Percentiles rank a stretch among this genome's conserved stretches.
phyloP scores from a whole-genome alignment of 2,113 vertebrate genomes.

The Lepidothrix coronata region DNA sequence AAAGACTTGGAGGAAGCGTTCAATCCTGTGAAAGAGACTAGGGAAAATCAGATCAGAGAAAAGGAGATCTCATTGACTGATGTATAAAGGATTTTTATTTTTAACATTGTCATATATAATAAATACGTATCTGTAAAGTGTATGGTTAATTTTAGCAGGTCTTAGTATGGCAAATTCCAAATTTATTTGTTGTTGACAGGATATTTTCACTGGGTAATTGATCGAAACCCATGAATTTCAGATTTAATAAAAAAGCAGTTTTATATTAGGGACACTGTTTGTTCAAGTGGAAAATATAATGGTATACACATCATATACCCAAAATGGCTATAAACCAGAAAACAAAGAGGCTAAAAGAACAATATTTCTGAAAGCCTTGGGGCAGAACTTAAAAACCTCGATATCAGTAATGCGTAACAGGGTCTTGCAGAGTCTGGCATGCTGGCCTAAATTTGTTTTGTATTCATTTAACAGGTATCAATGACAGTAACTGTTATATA shows the following conservation, averaged over 20 bases:
- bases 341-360: not conserved
- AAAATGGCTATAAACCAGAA: not conserved
- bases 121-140: not conserved
- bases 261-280: not conserved
- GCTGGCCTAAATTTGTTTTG: not conserved
- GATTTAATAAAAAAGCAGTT: not conserved
- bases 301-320: not conserved
- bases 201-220: not conserved
- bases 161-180: not conserved
- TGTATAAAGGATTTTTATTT: not conserved
- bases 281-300: not conserved
- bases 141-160: not conserved
- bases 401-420: not conserved
- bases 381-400: not conserved
- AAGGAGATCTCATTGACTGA: no score
- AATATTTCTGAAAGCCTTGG: not conserved
- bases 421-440: not conserved
- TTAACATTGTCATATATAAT: not conserved
- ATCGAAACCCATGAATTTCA: not conserved
- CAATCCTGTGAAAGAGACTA: not conserved
- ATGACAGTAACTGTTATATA: not conserved
- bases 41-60: not conserved
- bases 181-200: not conserved
- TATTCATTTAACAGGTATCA: not conserved
- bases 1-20: not conserved